Conservation (phyloP, 1,140 invertebrate species). For the Sipha flava region DNA sequence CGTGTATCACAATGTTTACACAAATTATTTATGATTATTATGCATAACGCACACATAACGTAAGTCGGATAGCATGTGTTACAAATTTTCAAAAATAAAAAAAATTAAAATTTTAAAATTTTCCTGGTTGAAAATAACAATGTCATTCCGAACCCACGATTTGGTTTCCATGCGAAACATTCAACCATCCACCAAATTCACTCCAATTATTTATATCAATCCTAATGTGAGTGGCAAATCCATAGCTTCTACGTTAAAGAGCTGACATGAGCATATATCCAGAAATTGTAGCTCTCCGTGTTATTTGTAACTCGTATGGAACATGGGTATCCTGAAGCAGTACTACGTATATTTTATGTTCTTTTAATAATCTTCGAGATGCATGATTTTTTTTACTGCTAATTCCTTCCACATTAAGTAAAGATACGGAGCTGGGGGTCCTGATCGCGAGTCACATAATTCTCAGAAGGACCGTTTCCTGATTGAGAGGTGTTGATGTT, state of each 20-base stretch:
- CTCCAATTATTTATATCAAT: constrained; percentile 31
- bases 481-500: background rate
- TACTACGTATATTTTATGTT: constrained; percentile 8
- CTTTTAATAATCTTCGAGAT: background rate
- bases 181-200: no score
- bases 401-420: constrained; percentile 4
- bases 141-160: no score
- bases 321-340: background rate
- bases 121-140: no score
- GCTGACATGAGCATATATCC: background rate
- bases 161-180: no score
- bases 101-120: no score
- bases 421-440: background rate
- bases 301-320: background rate
- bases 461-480: background rate
- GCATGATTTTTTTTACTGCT: background rate
- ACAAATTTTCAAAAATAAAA: no score
- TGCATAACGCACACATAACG: no score
- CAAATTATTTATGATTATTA: no score
- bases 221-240: no score
- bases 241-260: background rate
- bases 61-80: no score
- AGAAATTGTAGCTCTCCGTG: background rate
- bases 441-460: background rate
- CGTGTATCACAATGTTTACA: no score